Evolutionary conservation across 2,888 invertebrate genomes (phyloP), one percentile per base, ranked within the genome.

Genomic region (Pheosia tremula): DNA sequence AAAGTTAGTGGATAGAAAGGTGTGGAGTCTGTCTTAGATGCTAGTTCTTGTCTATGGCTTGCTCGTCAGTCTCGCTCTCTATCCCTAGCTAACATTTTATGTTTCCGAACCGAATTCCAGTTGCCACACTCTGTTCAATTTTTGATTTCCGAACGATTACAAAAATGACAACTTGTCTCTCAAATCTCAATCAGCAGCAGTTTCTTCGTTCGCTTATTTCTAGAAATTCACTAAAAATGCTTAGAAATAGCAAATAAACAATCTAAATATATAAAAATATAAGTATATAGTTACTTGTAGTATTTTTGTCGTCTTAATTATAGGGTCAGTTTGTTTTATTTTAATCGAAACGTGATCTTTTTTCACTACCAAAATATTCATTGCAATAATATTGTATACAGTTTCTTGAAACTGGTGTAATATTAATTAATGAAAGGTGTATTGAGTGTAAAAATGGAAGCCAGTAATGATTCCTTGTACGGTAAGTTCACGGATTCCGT

Each of bases 381-480:
- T 68, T 58, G 39, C 50, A 43, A 60, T 11, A 43, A 55, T 24
- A 45, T 36, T 59, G 64, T 69, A 69, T 68, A 60, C 60, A 67
- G 57, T 74, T 64, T 65, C 56, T 38, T 60, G n/a, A 49, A 62
- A 53, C 56, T 60, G 57, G 47, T 67, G 60, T 45, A 60, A 65
- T 64, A 74, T 53, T 66, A 13, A 58, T 56, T 60, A 57, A 70
- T 69, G 64, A 67, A 69, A 62, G 62, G 64, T 57, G 62, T 63
- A 62, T 68, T 74, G 60, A 73, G 66, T 63, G 61, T 66, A 62
- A 86, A 76, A 72, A 93, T 93, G 93, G 90, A 93, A 72, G 84
- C 87, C 43, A 91, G 90, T 72, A 91, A 82, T 71, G 91, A 92
- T 76, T 90, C 92, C 43, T 77, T 93, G 68, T 87, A 91, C 39